A percentile compares a stretch with the other conserved stretches of the same genome.
phyloP scores from a whole-genome alignment of 2,797 vertebrate genomes.

The Chelmon rostratus region DNA sequence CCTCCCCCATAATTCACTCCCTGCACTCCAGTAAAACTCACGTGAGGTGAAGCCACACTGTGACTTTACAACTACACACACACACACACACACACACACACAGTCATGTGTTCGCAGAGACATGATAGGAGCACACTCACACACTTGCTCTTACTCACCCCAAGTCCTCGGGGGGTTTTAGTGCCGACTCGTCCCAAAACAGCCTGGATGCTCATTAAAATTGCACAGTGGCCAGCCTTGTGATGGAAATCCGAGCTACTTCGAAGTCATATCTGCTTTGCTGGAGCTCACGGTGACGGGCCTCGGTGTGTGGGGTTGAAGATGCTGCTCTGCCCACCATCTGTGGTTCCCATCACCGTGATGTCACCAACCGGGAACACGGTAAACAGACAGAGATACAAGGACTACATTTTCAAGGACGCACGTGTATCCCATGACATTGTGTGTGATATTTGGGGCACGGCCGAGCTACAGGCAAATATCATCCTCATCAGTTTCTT shows the following conservation, averaged over 20 bases:
- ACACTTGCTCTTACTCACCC: slow-evolving; percentile 63
- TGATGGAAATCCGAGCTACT: slow-evolving; percentile 57
- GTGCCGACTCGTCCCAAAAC: slow-evolving; percentile 66
- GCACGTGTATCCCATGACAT: slow-evolving; percentile 75
- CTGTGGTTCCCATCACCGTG: slow-evolving; percentile 52
- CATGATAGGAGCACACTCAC: slow-evolving; percentile 11
- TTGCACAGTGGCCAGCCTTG: slow-evolving; percentile 54
- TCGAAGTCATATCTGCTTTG: slow-evolving; percentile 41
- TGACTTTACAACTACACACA: slow-evolving; percentile 61
- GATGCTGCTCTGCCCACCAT: slow-evolving; percentile 43
- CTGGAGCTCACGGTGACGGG: slow-evolving; percentile 29
- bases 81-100: slow-evolving; percentile 39
- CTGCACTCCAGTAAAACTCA: slow-evolving; percentile 67
- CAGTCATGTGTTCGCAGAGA: slow-evolving; percentile 23
- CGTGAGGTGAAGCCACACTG: slow-evolving; percentile 58
- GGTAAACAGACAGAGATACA: slow-evolving; percentile 52
- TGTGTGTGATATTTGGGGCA: slow-evolving; percentile 79
- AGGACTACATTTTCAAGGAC: slow-evolving; percentile 76
- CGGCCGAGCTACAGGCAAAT: slow-evolving; percentile 67
- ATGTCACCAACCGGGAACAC: slow-evolving; percentile 56
- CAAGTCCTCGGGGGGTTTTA: slow-evolving; percentile 53
- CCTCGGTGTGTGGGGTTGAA: slow-evolving; percentile 33
- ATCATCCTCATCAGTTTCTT: slow-evolving; percentile 75
- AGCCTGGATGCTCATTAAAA: slow-evolving; percentile 68
- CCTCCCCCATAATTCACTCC: slow-evolving; percentile 68